Base-by-base conservation (phyloP, 2,888 invertebrate species). In the Belgica antarctica region DNA sequence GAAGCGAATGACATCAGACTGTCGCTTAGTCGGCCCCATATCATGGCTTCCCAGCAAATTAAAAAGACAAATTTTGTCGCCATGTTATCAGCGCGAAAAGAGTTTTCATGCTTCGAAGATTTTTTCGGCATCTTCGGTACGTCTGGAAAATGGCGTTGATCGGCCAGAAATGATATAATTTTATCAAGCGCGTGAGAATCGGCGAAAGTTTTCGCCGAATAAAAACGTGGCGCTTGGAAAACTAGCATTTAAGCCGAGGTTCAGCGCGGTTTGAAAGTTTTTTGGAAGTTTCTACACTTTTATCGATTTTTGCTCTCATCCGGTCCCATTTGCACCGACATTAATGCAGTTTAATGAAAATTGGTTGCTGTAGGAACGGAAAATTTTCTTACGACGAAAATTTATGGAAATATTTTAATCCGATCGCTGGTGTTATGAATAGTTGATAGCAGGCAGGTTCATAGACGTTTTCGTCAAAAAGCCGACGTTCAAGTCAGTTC, bases 91-190 rank as follows among this genome's bases (percentile, higher is more conserved):
- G n/a, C n/a, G n/a, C 1, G 27, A 59, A 59, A 25, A 59, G 27
- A 57, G 17, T 22, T 57, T 57, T 57, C 4, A 5, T 10, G 28
- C 62, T 61, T 61, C 2, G 17, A n/a, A 59, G 27, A 31, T 7
- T 24, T 52, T 68, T 41, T 24, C 63, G 4, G 10, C 12, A 5
- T 47, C 47, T 47, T 47, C 47, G 5, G 8, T 1, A 19, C 46
- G 68, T 68, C 68, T 68, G 57, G 68, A 68, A 68, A 68, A 68
- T 68, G 68, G 68, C 68, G 36, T n/a, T n/a, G n/a, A n/a, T n/a
- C n/a, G n/a, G n/a, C 2, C 28, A 47, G 52, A 62, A n/a, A 36
- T 63, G 63, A 47, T 27, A 47, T 46, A 65, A 46, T 65, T 36
- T n/a, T 36, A 12, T 19, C n/a, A 17, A 36, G 24, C 24, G 19